These are phyloP conservation scores for Heliconius hortense DNA, from an alignment of 2,888 invertebrate species.

Conservation along the genomic window DNA sequence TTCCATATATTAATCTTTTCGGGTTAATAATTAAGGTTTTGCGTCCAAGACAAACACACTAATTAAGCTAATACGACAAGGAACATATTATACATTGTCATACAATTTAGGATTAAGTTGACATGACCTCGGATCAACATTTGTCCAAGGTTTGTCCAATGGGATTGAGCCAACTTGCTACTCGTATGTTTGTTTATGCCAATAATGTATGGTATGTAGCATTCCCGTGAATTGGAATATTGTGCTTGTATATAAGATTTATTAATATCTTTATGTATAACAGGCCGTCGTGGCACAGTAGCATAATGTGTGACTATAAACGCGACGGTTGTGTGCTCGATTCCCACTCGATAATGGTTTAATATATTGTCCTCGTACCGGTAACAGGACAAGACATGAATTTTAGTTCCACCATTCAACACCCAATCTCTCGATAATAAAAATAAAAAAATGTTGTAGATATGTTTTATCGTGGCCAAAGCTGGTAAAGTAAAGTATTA, in stretches of 20 bases:
- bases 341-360: too few species aligned
- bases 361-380: too few species aligned
- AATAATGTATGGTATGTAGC: conserved; percentile 3
- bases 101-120: conserved; percentile 25
- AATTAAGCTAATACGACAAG: conserved; percentile 26
- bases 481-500: neutral
- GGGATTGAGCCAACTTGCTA: conserved; percentile 8
- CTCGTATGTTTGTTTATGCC: conserved; percentile 7
- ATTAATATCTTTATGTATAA: neutral
- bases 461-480: neutral
- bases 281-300: too few species aligned
- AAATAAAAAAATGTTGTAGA: neutral
- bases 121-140: conserved; percentile 23
- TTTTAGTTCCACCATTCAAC: too few species aligned
- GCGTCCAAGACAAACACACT: conserved; percentile 17
- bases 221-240: neutral
- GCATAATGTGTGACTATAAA: too few species aligned
- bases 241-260: neutral
- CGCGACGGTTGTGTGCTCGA: too few species aligned
- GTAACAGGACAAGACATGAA: too few species aligned
- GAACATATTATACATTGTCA: conserved; percentile 24
- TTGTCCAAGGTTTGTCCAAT: conserved; percentile 12
- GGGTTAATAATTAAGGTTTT: neutral
- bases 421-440: too few species aligned
- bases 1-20: neutral